A percentile compares a stretch with the other conserved stretches of the same genome.
These are phyloP conservation scores for Montipora capitata DNA, from an alignment of 92 coral and sea anemone species.

Conservation along the genomic window DNA sequence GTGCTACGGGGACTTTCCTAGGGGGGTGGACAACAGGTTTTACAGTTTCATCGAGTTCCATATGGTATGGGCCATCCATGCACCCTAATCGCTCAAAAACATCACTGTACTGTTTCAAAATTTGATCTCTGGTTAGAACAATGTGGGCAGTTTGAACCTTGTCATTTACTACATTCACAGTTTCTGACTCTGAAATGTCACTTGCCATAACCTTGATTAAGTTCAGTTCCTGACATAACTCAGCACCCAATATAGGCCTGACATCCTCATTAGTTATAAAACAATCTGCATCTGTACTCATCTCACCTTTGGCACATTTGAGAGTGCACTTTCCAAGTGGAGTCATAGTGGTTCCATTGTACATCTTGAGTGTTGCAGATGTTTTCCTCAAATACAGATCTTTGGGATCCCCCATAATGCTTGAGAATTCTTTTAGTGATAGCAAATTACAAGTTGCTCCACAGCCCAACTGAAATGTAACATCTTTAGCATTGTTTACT, in stretches of 20 bases:
- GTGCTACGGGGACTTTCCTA: slow-evolving; percentile 21
- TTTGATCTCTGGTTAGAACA: slow-evolving; percentile 5
- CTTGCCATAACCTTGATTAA: slow-evolving; percentile 15
- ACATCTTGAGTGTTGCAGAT: slow-evolving; percentile 46
- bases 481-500: no score
- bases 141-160: not conserved
- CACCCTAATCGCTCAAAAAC: slow-evolving; percentile 33
- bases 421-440: slow-evolving; percentile 1
- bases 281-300: slow-evolving; percentile 5
- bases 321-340: slow-evolving; percentile 26
- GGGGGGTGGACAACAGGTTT: slow-evolving; percentile 36
- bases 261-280: slow-evolving; percentile 3
- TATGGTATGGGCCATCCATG: slow-evolving; percentile 14
- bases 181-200: slow-evolving; percentile 18
- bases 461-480: not conserved
- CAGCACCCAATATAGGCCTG: slow-evolving; percentile 21
- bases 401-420: slow-evolving; percentile 24
- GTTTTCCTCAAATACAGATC: slow-evolving; percentile 17
- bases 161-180: not conserved
- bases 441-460: slow-evolving; percentile 44
- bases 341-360: slow-evolving; percentile 20
- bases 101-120: slow-evolving; percentile 35
- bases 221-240: slow-evolving; percentile 18
- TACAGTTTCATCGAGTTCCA: slow-evolving; percentile 16
- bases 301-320: slow-evolving; percentile 19